A percentile compares a stretch with the other conserved stretches of the same genome.
Conservation (phyloP, 2,797 vertebrate genomes). For the Anniella stebbinsi region DNA sequence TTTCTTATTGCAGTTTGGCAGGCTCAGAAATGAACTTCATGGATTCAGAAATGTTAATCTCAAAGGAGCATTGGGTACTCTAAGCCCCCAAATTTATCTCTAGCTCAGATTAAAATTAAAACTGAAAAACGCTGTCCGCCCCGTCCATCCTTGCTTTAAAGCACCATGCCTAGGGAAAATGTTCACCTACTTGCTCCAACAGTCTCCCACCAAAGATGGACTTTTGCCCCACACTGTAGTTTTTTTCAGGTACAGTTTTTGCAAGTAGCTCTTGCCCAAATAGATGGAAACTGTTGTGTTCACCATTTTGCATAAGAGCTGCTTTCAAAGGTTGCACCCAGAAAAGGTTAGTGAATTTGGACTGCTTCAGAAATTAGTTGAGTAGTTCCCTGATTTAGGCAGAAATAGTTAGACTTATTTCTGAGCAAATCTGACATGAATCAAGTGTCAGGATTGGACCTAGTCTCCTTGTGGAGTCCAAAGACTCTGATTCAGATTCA, state of each 20-base stretch:
- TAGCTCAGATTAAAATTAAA: not conserved
- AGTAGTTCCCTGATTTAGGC: not conserved
- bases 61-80: not conserved
- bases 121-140: not conserved
- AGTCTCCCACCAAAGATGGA: not conserved
- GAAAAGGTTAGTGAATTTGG: not conserved
- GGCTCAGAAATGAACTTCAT: too few relatives aligned
- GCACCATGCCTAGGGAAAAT: not conserved
- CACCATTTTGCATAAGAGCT: not conserved
- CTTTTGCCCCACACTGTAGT: not conserved
- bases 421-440: not conserved
- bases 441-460: too few relatives aligned
- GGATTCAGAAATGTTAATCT: not conserved
- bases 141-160: not conserved
- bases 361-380: not conserved
- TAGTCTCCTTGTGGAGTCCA: too few relatives aligned
- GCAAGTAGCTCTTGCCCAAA: not conserved
- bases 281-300: not conserved
- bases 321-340: not conserved
- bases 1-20: not conserved
- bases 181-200: not conserved
- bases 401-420: not conserved
- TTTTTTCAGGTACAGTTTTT: not conserved
- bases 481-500: too few relatives aligned
- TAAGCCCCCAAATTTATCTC: not conserved